Evolutionary conservation across 2,113 vertebrate genomes (phyloP), one percentile per base, ranked within the genome.

Genomic region (Pedionomus torquatus): DNA sequence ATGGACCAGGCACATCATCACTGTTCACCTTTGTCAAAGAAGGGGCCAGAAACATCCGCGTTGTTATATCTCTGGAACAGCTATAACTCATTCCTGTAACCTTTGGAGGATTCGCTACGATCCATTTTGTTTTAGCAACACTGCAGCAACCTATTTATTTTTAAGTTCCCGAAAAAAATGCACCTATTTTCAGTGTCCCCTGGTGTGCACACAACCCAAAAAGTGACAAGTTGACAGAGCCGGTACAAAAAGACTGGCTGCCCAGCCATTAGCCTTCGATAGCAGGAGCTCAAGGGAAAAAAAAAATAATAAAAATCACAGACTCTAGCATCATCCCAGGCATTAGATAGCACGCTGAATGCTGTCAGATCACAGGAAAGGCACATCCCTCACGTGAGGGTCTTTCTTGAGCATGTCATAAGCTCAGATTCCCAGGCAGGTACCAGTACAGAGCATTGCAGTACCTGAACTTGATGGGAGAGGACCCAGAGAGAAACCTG

Each of bases 11-110:
- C 78, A 95, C 94, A 97, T 96, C 81, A 93, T 89, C 93, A 77
- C 79, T 54, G 51, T 57, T 97, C 96, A 96, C 94, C 96, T 96
- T 91, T 94, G 86, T 95, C 81, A 95, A 90, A 91, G 89, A 95
- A 88, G 55, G 24, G 74, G 44, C 94, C 76, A 91, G 93, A 72
- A 95, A 88, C 88, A 95, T 90, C 87, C 83, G 89, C 0, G 3
- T 31, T 49, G 64, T 39, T 93, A 8, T 81, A 94, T 77, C 92
- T 91, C 85, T 79, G 74, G 63, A 89, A 95, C 48, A 88, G 88
- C 80, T 95, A 28, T 87, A 93, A 88, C 87, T 95, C 85, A 94
- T 90, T 57, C 51, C 86, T 89, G 51, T 82, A 96, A 94, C 91
- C 91, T 95, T 92, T 94, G 83, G 77, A 95, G 87, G 83, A 94